phyloP scores from a whole-genome alignment of 1,140 invertebrate species.

The Spodoptera frugiperda region DNA sequence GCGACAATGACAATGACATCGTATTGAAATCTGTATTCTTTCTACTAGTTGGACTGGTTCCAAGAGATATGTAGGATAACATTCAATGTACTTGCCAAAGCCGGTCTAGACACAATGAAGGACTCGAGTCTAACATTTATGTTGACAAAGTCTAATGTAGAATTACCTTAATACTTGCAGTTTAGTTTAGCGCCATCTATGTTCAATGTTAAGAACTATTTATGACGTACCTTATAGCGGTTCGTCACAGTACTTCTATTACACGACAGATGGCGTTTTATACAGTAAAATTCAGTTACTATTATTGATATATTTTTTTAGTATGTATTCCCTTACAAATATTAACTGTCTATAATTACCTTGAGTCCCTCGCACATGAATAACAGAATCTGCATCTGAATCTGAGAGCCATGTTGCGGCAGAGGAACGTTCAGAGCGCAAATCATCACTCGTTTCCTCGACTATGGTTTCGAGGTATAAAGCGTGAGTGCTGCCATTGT shows the following conservation, averaged over 20 bases:
- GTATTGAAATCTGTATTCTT: conserved; percentile 59
- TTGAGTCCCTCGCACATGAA: conserved; percentile 77
- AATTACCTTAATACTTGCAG: not conserved
- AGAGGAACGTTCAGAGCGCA: conserved; percentile 89
- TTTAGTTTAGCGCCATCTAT: conserved; percentile 60
- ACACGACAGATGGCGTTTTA: conserved; percentile 62
- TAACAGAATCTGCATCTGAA: conserved; percentile 84
- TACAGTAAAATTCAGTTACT: not conserved
- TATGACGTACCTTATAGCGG: not conserved
- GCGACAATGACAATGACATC: conserved; percentile 81
- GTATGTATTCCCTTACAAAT: not conserved
- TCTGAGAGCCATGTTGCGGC: conserved; percentile 84
- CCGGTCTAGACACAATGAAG: conserved; percentile 36
- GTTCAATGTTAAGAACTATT: not conserved
- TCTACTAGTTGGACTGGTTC: conserved; percentile 65
- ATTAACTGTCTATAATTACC: conserved; percentile 56
- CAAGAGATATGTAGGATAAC: conserved; percentile 59
- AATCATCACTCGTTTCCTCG: conserved; percentile 92
- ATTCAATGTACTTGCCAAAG: conserved; percentile 49
- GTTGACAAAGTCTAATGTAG: not conserved
- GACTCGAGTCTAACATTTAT: conserved; percentile 22
- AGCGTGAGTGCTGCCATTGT: conserved; percentile 81
- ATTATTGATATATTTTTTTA: not conserved
- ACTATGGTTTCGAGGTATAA: conserved; percentile 90
- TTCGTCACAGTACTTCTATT: conserved; percentile 48